Percentiles rank a stretch among this genome's conserved stretches.
These are phyloP conservation scores for Nycticorax nycticorax DNA, from an alignment of 2,113 vertebrate species.

Conservation along the genomic window DNA sequence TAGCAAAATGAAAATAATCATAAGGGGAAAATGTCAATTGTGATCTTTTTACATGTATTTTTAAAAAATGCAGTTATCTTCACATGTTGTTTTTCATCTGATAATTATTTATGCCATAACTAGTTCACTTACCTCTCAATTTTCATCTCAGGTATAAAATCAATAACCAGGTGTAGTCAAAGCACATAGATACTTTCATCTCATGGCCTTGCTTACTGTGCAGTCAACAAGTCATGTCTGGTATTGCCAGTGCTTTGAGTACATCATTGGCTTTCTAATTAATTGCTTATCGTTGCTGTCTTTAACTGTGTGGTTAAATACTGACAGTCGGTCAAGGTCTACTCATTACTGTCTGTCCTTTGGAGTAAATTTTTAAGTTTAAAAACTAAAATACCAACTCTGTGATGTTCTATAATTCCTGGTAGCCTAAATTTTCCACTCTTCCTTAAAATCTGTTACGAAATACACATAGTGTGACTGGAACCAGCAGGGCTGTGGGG, in stretches of 20 bases:
- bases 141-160: slow-evolving; percentile 58
- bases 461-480: not conserved
- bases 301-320: not conserved
- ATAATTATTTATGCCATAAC: not conserved
- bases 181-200: not conserved
- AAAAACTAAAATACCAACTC: not conserved
- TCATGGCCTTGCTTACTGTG: slow-evolving; percentile 1
- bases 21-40: not conserved
- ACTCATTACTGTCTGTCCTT: not conserved
- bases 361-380: not conserved
- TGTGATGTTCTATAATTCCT: not conserved
- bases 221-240: not conserved
- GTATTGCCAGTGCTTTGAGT: not conserved
- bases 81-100: not conserved
- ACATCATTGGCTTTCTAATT: not conserved
- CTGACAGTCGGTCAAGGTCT: not conserved
- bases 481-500: not conserved
- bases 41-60: not conserved
- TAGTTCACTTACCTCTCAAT: slow-evolving; percentile 31
- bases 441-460: not conserved
- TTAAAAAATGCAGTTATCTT: not conserved
- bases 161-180: not conserved
- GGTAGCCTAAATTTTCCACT: not conserved
- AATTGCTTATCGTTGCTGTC: not conserved
- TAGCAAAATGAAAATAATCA: not conserved